Evolutionary conservation across 2,113 vertebrate species (phyloP).

Genomic region (Daubentonia madagascariensis): DNA sequence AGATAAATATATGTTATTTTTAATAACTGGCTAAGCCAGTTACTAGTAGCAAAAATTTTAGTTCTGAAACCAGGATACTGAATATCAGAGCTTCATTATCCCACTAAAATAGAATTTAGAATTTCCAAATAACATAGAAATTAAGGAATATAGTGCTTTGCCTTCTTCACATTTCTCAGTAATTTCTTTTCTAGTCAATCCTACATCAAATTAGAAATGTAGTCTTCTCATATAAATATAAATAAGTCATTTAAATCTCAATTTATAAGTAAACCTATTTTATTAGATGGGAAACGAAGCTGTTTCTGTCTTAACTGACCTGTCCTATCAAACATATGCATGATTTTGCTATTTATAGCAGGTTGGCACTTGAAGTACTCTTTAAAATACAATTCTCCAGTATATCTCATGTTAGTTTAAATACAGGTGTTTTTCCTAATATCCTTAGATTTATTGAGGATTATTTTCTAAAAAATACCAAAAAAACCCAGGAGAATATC

Average conservation of each 20-base stretch:
- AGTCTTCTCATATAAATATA: neutral
- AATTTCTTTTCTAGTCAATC: neutral
- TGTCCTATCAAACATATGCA: neutral
- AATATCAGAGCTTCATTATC: neutral
- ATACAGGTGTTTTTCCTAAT: neutral
- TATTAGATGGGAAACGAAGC: neutral
- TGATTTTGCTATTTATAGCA: neutral
- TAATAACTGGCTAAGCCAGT: neutral
- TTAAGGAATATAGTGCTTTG: neutral
- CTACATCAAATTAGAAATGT: neutral
- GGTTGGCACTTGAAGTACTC: neutral
- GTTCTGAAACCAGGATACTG: neutral
- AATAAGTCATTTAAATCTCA: neutral
- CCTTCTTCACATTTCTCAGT: neutral
- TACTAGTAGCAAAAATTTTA: neutral
- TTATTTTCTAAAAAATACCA: neutral
- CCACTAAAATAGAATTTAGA: neutral
- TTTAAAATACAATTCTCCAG: slow-evolving; percentile 8
- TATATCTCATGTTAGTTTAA: neutral
- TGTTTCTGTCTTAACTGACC: neutral
- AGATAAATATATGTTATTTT: neutral
- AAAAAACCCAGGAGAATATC: neutral
- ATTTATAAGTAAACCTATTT: neutral
- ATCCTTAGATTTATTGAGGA: neutral
- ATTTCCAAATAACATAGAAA: neutral